Percentiles rank a stretch among this genome's conserved stretches.
These are phyloP conservation scores for Petrocephalus microphthalmus DNA, from an alignment of 2,113 vertebrate genomes.

Conservation along the genomic window DNA sequence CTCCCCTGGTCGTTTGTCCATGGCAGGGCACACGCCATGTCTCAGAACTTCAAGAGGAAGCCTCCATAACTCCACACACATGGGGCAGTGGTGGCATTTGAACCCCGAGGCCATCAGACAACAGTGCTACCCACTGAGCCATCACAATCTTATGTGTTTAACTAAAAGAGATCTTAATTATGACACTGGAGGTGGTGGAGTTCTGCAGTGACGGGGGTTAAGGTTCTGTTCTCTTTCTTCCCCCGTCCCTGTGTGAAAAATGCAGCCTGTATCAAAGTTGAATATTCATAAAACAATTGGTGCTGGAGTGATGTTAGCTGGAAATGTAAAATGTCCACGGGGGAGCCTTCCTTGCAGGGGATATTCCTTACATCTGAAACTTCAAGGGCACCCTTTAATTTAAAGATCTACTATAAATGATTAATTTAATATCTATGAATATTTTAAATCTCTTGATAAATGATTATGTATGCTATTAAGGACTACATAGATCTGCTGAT, in stretches of 20 bases:
- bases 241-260: constrained; percentile 44
- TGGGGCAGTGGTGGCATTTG: not conserved
- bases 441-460: constrained; percentile 70
- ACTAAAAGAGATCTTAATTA: constrained; percentile 28
- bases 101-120: not conserved
- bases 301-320: constrained; percentile 57
- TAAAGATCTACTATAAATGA: constrained; percentile 74
- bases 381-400: constrained; percentile 68
- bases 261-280: constrained; percentile 53
- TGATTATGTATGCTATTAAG: constrained; percentile 67
- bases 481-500: constrained; percentile 54
- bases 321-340: constrained; percentile 59
- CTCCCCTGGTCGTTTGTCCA: not conserved
- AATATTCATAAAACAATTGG: constrained; percentile 58
- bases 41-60: not conserved
- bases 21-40: not conserved
- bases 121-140: not conserved
- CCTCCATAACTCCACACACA: not conserved
- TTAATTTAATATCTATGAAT: constrained; percentile 76
- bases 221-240: constrained; percentile 36
- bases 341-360: constrained; percentile 55
- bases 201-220: constrained; percentile 24
- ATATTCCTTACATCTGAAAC: constrained; percentile 58
- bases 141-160: not conserved
- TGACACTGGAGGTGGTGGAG: not conserved